phyloP scores from a whole-genome alignment of 2,888 invertebrate species.

The Sylvicola cinctus region DNA sequence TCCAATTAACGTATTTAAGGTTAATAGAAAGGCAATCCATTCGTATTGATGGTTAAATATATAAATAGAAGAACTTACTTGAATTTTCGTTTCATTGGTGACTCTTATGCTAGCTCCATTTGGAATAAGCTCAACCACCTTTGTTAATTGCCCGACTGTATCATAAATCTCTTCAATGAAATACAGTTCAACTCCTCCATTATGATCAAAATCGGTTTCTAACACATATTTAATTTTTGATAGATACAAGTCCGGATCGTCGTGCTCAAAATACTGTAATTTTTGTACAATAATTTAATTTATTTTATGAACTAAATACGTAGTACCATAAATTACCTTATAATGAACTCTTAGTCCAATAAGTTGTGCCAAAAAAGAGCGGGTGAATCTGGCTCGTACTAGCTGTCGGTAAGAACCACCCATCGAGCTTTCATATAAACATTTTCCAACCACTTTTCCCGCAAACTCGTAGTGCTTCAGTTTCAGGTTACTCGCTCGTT shows the following conservation, averaged over 20 bases:
- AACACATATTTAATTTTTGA: conserved; percentile 86
- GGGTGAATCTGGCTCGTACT: conserved; percentile 73
- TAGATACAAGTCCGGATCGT: conserved; percentile 82
- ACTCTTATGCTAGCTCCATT: conserved; percentile 52
- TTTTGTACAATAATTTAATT: too few relatives aligned
- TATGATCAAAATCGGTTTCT: conserved; percentile 68
- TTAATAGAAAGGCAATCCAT: conserved; percentile 12
- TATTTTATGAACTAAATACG: too few relatives aligned
- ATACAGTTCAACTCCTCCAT: conserved; percentile 57
- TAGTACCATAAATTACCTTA: too few relatives aligned
- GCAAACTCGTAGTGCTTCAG: conserved; percentile 83
- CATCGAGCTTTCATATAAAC: conserved; percentile 79
- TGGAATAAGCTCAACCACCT: conserved; percentile 65
- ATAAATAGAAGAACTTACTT: conserved; percentile 12
- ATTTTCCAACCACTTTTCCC: conserved; percentile 85
- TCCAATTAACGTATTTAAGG: too few relatives aligned
- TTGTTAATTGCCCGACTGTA: conserved; percentile 47
- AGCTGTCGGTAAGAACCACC: conserved; percentile 77
- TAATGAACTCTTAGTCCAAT: conserved; percentile 61
- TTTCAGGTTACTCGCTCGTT: conserved; percentile 55
- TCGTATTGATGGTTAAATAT: conserved; percentile 8
- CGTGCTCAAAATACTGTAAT: conserved; percentile 89
- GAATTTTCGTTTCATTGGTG: conserved; percentile 34
- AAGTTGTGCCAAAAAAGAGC: conserved; percentile 84
- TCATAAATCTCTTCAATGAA: conserved; percentile 85